Evolutionary conservation across 2,888 invertebrate species (phyloP).

Genomic region (Caenorhabditis japonica): DNA sequence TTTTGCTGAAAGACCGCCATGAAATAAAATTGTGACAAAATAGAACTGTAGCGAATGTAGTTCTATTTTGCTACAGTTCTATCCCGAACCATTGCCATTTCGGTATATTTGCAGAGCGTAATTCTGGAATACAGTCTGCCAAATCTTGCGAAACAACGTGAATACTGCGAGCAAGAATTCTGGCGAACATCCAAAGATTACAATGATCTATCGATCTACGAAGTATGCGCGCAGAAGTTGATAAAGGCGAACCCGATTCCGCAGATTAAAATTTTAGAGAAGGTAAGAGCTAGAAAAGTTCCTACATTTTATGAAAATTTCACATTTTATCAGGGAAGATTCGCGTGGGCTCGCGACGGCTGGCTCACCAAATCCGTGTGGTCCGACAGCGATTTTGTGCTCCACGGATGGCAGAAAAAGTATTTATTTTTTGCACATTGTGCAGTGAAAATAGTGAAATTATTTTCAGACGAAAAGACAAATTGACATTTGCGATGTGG

Average conservation of each 20-base stretch:
- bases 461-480: conserved; percentile 55
- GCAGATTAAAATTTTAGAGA: conserved; percentile 48
- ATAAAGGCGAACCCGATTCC: conserved; percentile 40
- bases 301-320: no score
- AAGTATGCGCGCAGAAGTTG: conserved; percentile 65
- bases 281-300: no score
- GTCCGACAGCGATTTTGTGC: conserved; percentile 59
- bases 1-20: no score
- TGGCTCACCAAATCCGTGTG: conserved; percentile 62
- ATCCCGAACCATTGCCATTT: no score
- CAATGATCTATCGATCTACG: conserved; percentile 35
- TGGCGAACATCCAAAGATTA: conserved; percentile 37
- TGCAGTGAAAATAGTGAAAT: background rate
- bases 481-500: conserved; percentile 55
- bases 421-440: background rate
- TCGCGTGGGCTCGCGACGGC: conserved; percentile 62
- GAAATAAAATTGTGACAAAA: no score
- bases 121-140: conserved; percentile 49
- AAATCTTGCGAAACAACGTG: conserved; percentile 6
- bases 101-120: conserved; percentile 42
- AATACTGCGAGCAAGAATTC: conserved; percentile 35
- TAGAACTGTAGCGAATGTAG: no score
- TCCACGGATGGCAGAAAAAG: conserved; percentile 68
- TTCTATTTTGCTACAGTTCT: no score
- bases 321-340: conserved; percentile 54